Base-by-base conservation (phyloP, 2,888 invertebrate species). In the Strigamia transsilvanica region DNA sequence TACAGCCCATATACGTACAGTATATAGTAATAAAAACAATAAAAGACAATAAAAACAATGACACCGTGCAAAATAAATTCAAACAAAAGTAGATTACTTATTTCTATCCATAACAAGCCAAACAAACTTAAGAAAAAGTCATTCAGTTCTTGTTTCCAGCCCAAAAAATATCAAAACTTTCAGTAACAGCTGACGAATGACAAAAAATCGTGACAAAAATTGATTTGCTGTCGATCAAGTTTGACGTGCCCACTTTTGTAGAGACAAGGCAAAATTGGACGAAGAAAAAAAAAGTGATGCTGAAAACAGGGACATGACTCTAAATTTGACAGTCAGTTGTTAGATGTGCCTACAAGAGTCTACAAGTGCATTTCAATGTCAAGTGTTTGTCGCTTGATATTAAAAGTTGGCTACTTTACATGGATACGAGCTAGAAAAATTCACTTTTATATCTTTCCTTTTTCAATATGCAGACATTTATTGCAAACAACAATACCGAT, bases 291-390 rank as follows among this genome's bases (percentile, higher is more conserved):
- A 32, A 73, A 32, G 13, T 12, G 12, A 73, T 73, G 13, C 73
- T 32, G 27, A 27, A 73, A 73, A 73, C 73, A 27, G 32, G 73
- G n/a, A 73, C 73, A 73, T 27, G 66, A 66, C 66, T 66, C n/a
- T 51, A 27, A 66, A 27, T 73, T 73, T 73, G 73, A 73, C 73
- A 32, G 27, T 23, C 56, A 56, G 51, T 51, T n/a, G 51, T 13
- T 9, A 5, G 13, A n/a, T 51, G 51, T 51, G 51, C 21, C 56
- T 56, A 56, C 56, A 56, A 13, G 73, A 23, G 32, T 27, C 73
- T 73, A 73, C 73, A 73, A 73, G 27, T 32, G 73, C 73, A 73
- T 73, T 73, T 73, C 73, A 73, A 73, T 73, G 73, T 73, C 73
- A 73, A 56, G 32, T 73, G 13, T 23, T 73, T 32, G 73, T 23